Conservation (phyloP, 2,888 invertebrate species). For the Xestia sexstrigata region DNA sequence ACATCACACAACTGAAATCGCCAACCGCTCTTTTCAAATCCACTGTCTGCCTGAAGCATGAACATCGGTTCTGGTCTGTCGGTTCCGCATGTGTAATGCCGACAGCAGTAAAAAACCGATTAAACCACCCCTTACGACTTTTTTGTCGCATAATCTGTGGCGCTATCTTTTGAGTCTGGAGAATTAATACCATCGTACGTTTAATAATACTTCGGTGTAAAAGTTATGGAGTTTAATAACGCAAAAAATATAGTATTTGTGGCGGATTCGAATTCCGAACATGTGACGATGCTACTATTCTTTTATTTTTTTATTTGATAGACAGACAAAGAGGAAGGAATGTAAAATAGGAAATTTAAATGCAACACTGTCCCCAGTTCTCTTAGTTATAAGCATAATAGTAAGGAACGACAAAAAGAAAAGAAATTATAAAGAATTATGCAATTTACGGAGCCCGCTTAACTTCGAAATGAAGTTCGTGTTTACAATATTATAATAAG, state of each 20-base stretch:
- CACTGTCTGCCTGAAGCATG: conserved; percentile 64
- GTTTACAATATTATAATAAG: conserved; percentile 61
- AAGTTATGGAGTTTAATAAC: conserved; percentile 51
- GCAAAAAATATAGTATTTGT: conserved; percentile 45
- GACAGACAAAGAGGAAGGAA: conserved; percentile 40
- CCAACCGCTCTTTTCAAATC: conserved; percentile 56
- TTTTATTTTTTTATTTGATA: conserved; percentile 33
- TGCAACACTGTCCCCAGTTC: conserved; percentile 18
- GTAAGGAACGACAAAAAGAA: conserved; percentile 31
- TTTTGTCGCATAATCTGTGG: conserved; percentile 79
- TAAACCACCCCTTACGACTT: conserved; percentile 79
- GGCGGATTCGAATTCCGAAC: conserved; percentile 45
- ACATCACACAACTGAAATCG: conserved; percentile 19
- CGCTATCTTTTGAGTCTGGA: conserved; percentile 82
- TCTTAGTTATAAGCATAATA: conserved; percentile 23
- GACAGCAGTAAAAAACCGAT: conserved; percentile 77
- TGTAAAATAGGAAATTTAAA: conserved; percentile 51
- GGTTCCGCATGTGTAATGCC: conserved; percentile 84
- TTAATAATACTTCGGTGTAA: conserved; percentile 60
- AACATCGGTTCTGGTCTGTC: conserved; percentile 82
- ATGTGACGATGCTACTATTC: conserved; percentile 13
- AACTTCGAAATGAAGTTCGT: conserved; percentile 51
- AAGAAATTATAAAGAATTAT: conserved; percentile 43
- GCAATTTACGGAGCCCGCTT: conserved; percentile 47
- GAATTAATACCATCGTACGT: conserved; percentile 62